These are phyloP conservation scores for Andrena marginata DNA, from an alignment of 2,888 invertebrate genomes.

Conservation along the genomic window DNA sequence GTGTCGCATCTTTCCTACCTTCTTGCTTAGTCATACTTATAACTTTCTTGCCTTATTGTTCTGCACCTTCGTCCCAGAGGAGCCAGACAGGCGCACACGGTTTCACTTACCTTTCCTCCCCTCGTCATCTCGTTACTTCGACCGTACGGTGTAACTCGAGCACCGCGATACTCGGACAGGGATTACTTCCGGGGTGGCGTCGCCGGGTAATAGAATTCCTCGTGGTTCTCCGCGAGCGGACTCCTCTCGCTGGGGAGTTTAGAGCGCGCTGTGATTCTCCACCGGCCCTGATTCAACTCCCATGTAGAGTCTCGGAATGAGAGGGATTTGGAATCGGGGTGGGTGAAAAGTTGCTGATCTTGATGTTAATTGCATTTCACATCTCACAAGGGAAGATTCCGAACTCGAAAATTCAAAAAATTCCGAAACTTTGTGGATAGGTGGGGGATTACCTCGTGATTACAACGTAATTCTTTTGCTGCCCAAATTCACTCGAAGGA, in stretches of 20 bases:
- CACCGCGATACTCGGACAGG: slow-evolving; percentile 14
- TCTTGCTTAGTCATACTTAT: slow-evolving; percentile 78
- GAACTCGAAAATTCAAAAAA: too few species aligned
- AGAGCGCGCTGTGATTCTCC: neutral
- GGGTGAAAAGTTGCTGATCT: neutral
- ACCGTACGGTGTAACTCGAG: slow-evolving; percentile 13
- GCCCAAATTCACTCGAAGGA: too few species aligned
- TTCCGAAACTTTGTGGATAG: too few species aligned
- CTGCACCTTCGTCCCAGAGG: slow-evolving; percentile 62
- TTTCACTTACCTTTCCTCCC: slow-evolving; percentile 45
- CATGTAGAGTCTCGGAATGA: neutral
- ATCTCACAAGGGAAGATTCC: too few species aligned
- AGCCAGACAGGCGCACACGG: slow-evolving; percentile 4
- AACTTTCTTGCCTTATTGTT: slow-evolving; percentile 70
- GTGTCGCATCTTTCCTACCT: slow-evolving; percentile 80
- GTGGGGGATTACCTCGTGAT: too few species aligned
- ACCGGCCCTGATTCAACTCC: neutral
- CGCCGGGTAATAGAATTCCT: slow-evolving; percentile 14
- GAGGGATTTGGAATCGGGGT: neutral
- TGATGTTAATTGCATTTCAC: too few species aligned
- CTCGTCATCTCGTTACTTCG: slow-evolving; percentile 17
- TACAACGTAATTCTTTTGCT: too few species aligned
- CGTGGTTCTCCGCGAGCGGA: neutral
- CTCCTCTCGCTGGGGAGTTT: neutral
- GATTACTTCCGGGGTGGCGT: slow-evolving; percentile 24